These are phyloP conservation scores for Anodontia alba DNA, from an alignment of 2,888 invertebrate genomes.

Conservation along the genomic window DNA sequence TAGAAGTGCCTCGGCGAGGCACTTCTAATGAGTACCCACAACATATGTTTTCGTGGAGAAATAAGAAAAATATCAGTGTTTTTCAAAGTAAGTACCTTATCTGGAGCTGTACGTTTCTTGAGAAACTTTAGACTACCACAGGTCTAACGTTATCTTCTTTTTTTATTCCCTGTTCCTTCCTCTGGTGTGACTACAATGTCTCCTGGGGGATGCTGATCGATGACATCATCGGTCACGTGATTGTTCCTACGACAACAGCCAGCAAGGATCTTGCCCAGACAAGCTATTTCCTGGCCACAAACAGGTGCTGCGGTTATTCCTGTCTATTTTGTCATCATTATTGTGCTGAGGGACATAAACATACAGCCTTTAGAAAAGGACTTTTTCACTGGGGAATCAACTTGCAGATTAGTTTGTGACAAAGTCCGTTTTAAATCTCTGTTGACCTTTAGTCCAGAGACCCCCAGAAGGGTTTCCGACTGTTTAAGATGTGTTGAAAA, in stretches of 20 bases:
- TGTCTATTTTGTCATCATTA: constrained; percentile 20
- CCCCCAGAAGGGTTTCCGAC: too few species aligned
- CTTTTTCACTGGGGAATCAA: constrained; percentile 1
- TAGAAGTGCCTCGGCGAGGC: too few species aligned
- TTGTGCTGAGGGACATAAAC: not conserved
- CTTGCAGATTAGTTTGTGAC: too few species aligned
- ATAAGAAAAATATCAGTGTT: not conserved
- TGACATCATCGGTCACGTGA: constrained; percentile 36
- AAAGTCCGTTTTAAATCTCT: too few species aligned
- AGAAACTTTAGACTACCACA: constrained; percentile 10
- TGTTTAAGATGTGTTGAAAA: too few species aligned
- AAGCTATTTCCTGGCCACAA: constrained; percentile 99
- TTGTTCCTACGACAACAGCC: constrained; percentile 86
- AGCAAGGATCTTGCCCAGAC: constrained; percentile 98
- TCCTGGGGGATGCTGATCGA: constrained; percentile 14
- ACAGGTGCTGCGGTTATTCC: constrained; percentile 88
- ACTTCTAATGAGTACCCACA: too few species aligned
- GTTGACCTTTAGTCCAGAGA: too few species aligned
- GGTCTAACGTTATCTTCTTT: constrained; percentile 44
- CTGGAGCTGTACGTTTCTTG: not conserved
- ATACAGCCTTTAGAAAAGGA: not conserved
- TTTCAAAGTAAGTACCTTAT: not conserved
- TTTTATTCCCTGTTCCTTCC: constrained; percentile 33
- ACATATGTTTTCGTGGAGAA: not conserved
- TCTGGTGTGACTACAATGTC: constrained; percentile 7